phyloP scores from a whole-genome alignment of 1,140 invertebrate genomes.

The Uloborus diversus region DNA sequence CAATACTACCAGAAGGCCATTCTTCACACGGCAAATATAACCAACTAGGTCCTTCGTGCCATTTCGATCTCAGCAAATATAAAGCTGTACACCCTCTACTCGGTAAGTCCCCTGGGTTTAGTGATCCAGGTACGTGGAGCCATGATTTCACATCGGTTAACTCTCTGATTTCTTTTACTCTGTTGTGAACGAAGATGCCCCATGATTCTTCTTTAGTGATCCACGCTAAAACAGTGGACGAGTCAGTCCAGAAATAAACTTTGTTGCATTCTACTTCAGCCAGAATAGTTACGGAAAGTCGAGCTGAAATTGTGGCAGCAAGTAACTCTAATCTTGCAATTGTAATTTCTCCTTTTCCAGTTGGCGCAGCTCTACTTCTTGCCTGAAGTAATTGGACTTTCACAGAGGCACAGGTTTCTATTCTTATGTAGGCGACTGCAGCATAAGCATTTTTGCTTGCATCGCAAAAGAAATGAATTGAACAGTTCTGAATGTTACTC shows the following conservation, averaged over 20 bases:
- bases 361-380: slow-evolving; percentile 25
- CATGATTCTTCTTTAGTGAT: slow-evolving; percentile 5
- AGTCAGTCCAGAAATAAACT: slow-evolving; percentile 18
- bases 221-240: neutral
- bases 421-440: neutral
- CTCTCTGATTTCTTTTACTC: slow-evolving; percentile 6
- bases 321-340: slow-evolving; percentile 3
- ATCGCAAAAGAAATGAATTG: slow-evolving; percentile 7
- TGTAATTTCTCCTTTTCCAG: neutral
- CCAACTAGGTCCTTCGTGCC: slow-evolving; percentile 18
- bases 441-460: neutral
- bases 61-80: neutral
- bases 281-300: neutral
- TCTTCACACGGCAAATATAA: neutral
- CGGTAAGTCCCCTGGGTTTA: slow-evolving; percentile 37
- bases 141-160: neutral
- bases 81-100: neutral
- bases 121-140: neutral
- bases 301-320: neutral
- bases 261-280: neutral
- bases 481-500: neutral
- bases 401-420: neutral
- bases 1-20: slow-evolving; percentile 6
- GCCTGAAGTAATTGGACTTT: slow-evolving; percentile 36
- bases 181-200: slow-evolving; percentile 11